Base-by-base conservation (phyloP, 2,113 vertebrate species). In the Nothobranchius furzeri region DNA sequence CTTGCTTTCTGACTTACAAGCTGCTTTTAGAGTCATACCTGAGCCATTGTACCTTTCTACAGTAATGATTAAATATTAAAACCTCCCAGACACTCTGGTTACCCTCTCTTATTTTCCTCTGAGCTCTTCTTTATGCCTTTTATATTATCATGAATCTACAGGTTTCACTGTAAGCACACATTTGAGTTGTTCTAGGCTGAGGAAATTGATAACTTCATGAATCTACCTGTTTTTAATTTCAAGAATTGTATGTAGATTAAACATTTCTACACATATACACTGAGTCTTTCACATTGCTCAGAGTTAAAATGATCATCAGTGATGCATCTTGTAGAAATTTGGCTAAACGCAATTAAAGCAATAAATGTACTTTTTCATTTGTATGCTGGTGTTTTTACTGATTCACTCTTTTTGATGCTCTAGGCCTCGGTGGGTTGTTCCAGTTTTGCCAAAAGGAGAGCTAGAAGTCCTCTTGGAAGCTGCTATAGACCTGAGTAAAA, bases 401-500 rank as follows among this genome's bases (percentile, higher is more conserved):
- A 8, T 45, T 30, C 20, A 49, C 30, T 46, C 7, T 57, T 36
- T 60, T 46, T 47, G 24, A 13, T 63, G 35, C 81, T 68, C 13
- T 67, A 99, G 98, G 92, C 98, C 96, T 93, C 97, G 98, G 86
- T 99, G 98, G 98, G 98, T 99, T 83, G 97, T 99, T 94, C 98
- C 98, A 93, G 98, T 99, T 87, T 95, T 99, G 94, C 98, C 98
- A 85, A 99, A 99, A 92, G 98, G 98, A 91, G 98, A 99, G 90
- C 94, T 99, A 92, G 98, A 99, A 95, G 96, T 99, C 91, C 97
- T 99, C 93, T 94, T 99, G 92, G 98, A 99, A 98, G 97, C 98
- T 95, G 97, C 98, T 95, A 97, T 99, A 90, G 98, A 99, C 90
- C 95, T 99, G 91, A 96, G 97, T 95, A 99, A 98, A 96, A 99